Evolutionary conservation across 2,797 vertebrate species (phyloP).

Genomic region (Halcyon chelicuti): DNA sequence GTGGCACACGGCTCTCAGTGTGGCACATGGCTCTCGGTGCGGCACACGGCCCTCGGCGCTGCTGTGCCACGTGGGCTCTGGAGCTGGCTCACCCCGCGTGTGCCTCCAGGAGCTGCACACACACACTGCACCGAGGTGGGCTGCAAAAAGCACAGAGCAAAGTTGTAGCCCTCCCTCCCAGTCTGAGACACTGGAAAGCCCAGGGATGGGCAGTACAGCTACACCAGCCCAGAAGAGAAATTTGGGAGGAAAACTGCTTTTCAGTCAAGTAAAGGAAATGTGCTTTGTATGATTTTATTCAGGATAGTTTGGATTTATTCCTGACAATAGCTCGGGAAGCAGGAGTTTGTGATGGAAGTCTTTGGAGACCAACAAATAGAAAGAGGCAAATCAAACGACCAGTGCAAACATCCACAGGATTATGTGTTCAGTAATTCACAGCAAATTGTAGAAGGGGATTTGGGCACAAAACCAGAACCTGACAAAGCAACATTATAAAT

Average conservation of each 20-base stretch:
- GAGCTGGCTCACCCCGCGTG: not conserved
- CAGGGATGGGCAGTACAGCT: not conserved
- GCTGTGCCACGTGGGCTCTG: not conserved
- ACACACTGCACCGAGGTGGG: fast-evolving
- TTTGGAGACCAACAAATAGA: not conserved
- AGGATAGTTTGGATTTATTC: not conserved
- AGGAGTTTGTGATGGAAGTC: not conserved
- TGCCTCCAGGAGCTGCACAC: not conserved
- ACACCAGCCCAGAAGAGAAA: not conserved
- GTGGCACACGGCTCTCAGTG: not conserved
- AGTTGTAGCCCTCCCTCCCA: not conserved
- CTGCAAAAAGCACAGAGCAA: not conserved
- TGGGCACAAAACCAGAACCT: not conserved
- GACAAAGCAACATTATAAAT: not conserved
- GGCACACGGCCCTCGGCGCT: not conserved
- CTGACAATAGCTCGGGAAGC: conserved; percentile 32
- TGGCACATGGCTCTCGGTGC: not conserved
- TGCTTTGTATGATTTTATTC: conserved; percentile 20
- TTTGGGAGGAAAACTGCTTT: not conserved
- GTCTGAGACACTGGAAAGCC: fast-evolving
- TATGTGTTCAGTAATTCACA: not conserved
- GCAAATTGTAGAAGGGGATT: not conserved
- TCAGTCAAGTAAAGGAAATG: not conserved
- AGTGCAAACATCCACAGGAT: not conserved
- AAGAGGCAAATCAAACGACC: not conserved